These are phyloP conservation scores for Balaeniceps rex DNA, from an alignment of 2,113 vertebrate species.

Conservation along the genomic window DNA sequence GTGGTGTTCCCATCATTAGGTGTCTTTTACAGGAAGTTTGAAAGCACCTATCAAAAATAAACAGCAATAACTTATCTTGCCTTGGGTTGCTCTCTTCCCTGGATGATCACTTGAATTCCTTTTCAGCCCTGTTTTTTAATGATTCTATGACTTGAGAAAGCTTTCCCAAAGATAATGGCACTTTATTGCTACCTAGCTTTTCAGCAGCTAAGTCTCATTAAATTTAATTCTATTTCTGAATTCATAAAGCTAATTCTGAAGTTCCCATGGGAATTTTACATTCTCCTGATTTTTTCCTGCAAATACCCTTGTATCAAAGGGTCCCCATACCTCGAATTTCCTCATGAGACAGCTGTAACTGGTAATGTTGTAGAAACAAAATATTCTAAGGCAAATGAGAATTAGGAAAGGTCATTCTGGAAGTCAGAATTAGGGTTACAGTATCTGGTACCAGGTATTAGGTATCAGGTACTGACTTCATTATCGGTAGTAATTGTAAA, in stretches of 20 bases:
- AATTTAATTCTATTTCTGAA: slow-evolving; percentile 35
- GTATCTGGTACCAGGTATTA: neutral
- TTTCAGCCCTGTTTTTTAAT: neutral
- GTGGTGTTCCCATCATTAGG: neutral
- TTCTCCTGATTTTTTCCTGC: neutral
- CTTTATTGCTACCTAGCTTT: slow-evolving; percentile 17
- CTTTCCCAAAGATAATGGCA: slow-evolving; percentile 12
- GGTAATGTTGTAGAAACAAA: neutral
- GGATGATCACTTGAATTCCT: neutral
- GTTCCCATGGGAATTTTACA: slow-evolving; percentile 4
- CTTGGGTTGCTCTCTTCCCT: neutral
- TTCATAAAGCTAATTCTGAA: slow-evolving; percentile 22
- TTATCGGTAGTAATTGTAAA: neutral
- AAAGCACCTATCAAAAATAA: neutral
- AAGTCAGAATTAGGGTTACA: neutral
- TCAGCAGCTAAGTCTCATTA: slow-evolving; percentile 26
- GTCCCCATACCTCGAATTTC: neutral
- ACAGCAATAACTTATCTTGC: neutral
- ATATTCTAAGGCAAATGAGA: neutral
- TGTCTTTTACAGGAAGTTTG: neutral
- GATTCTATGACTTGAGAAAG: neutral
- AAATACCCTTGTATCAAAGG: slow-evolving; percentile 5
- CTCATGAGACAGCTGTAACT: neutral
- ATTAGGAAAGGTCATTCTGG: neutral
- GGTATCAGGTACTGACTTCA: neutral